These are phyloP conservation scores for Margaritifera margaritifera DNA, from an alignment of 2,888 invertebrate species.

Conservation along the genomic window DNA sequence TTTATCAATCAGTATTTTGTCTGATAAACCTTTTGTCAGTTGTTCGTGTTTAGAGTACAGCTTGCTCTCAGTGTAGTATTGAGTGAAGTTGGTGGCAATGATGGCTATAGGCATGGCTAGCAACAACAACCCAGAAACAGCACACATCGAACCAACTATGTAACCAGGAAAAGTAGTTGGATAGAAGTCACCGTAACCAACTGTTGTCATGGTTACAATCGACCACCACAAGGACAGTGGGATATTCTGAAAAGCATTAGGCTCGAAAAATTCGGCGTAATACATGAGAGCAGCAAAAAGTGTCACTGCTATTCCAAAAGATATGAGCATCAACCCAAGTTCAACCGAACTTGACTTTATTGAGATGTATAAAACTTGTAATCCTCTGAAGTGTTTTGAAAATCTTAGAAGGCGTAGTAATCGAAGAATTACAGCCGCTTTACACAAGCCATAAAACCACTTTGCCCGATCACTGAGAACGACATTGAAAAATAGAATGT, in stretches of 20 bases:
- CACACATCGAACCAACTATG: slow-evolving; percentile 47
- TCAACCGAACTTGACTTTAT: slow-evolving; percentile 57
- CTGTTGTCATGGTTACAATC: slow-evolving; percentile 62
- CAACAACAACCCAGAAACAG: slow-evolving; percentile 49
- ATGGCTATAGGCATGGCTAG: slow-evolving; percentile 59
- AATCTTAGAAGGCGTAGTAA: slow-evolving; percentile 37
- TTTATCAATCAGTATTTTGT: too few species aligned
- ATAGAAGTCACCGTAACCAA: slow-evolving; percentile 60
- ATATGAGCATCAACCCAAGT: slow-evolving; percentile 51
- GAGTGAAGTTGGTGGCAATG: slow-evolving; percentile 57
- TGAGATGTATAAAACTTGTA: slow-evolving; percentile 57
- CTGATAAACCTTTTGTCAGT: too few species aligned
- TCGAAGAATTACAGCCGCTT: slow-evolving; percentile 26
- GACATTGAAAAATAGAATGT: too few species aligned
- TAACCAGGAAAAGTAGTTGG: slow-evolving; percentile 45
- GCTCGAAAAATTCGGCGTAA: slow-evolving; percentile 50
- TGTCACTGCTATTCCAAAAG: slow-evolving; percentile 55
- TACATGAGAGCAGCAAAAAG: slow-evolving; percentile 61
- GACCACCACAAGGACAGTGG: slow-evolving; percentile 63
- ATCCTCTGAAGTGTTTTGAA: slow-evolving; percentile 36
- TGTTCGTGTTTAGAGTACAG: too few species aligned
- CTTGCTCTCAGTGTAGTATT: slow-evolving; percentile 46
- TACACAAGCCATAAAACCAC: slow-evolving; percentile 22
- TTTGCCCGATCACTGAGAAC: slow-evolving; percentile 2
- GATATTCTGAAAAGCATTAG: slow-evolving; percentile 46